Evolutionary conservation across 1,140 invertebrate genomes (phyloP), one percentile per base, ranked within the genome.

Genomic region (Neomicropteryx cornuta): DNA sequence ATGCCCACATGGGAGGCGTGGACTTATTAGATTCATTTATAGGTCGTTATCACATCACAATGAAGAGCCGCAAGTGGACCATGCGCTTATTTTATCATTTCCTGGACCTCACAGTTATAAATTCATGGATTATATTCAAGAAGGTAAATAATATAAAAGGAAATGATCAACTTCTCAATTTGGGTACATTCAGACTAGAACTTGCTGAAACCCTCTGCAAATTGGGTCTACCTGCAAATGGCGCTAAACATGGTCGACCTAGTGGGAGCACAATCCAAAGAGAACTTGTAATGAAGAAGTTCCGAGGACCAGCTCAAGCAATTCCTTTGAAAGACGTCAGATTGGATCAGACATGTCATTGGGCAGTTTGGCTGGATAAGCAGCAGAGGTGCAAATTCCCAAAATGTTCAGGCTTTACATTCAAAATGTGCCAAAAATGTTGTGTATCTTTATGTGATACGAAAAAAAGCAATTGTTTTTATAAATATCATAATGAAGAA

Each of bases 1-100:
- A 71, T 52, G 51, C 44, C 37, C 55, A 66, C 47, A 71, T 70
- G 66, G 66, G 62, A 36, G 58, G 61, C 17, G 66, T 70, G 18
- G 62, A 68, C 41, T 45, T 63, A 33, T 50, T 56, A 41, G 61
- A 66, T 44, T 55, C 40, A 22, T 48, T 61, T 36, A 51, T 68
- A 38, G 55, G 55, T 24, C 42, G 57, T 18, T 64, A 68, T 53
- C 46, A 53, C 47, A 60, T 62, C 21, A 45, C 36, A 44, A 51
- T 62, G 19, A 62, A 57, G 48, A 58, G 48, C 43, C 49, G 52
- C 43, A 58, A 65, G 47, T 68, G 58, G 55, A 56, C 59, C 41
- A 47, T 58, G 19, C 37, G 60, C 36, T 42, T 69, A 22, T 65
- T 69, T 50, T 64, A 55, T 41, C 54, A 53, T 46, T 43, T 53